A percentile compares a stretch with the other conserved stretches of the same genome.
These are phyloP conservation scores for Pocota personata DNA, from an alignment of 2,888 invertebrate species.

Conservation along the genomic window DNA sequence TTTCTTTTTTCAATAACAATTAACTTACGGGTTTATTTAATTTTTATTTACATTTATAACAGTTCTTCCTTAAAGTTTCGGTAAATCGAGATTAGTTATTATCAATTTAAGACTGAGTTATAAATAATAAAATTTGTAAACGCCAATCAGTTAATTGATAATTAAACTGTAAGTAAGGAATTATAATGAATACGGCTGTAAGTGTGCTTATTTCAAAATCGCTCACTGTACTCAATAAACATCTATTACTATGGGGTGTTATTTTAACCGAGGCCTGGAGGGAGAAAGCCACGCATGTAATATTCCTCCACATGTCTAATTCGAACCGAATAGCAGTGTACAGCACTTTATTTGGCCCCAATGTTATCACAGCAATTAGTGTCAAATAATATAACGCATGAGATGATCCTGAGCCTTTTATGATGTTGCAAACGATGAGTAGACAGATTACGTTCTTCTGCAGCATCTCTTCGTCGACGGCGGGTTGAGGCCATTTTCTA, in stretches of 20 bases:
- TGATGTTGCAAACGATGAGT: slow-evolving; percentile 65
- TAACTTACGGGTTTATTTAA: too few species aligned
- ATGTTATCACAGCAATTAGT: slow-evolving; percentile 74
- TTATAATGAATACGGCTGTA: too few species aligned
- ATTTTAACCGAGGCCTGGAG: not conserved
- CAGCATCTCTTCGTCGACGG: not conserved
- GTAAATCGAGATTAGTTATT: too few species aligned
- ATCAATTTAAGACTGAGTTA: too few species aligned
- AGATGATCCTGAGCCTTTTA: slow-evolving; percentile 68
- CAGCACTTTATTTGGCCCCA: slow-evolving; percentile 24
- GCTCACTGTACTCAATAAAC: not conserved
- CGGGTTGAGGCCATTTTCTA: slow-evolving; percentile 5
- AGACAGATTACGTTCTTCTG: slow-evolving; percentile 49
- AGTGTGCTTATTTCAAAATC: not conserved
- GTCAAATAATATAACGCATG: slow-evolving; percentile 73
- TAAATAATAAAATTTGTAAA: too few species aligned
- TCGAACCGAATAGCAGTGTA: slow-evolving; percentile 29
- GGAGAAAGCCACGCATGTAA: slow-evolving; percentile 19
- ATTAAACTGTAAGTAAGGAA: too few species aligned
- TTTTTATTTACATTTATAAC: too few species aligned
- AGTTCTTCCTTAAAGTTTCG: too few species aligned
- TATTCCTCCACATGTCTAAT: slow-evolving; percentile 12
- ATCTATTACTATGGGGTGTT: not conserved
- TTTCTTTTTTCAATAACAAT: too few species aligned
- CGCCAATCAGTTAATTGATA: too few species aligned